Base-by-base conservation (phyloP, 1,140 invertebrate genomes). In the Wasmannia auropunctata region DNA sequence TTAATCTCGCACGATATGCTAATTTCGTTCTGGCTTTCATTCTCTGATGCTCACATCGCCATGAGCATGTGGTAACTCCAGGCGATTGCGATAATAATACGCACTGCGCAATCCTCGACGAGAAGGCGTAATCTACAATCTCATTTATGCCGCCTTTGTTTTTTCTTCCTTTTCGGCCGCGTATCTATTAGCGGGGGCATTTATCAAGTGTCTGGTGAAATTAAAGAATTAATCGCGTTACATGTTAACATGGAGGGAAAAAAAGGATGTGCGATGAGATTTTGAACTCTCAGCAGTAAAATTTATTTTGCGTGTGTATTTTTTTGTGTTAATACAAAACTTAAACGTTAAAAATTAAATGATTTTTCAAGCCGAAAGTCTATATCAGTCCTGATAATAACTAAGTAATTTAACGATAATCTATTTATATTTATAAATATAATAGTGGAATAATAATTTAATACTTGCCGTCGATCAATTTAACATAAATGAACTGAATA, bases 101-200 rank as follows among this genome's bases (percentile, higher is more conserved):
- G 25, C 31, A 25, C 28, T 65, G 60, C 40, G 75, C 28, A 79
- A 79, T 79, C 14, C 11, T 67, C 19, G 37, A 22, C n/a, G 28
- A 43, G 43, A 43, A 28, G 56, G 74, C 25, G 34, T 43, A 76
- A 76, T 76, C 72, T 60, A n/a, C 72, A 28, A 76, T 67, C 43
- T 79, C n/a, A 46, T 63, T 76, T 63, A 63, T 63, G 19, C n/a
- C 49, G 56, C 56, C 31, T 80, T 37, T 67, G 43, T 69, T 37
- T 65, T 65, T 63, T 40, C 31, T 43, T 65, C 49, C 43, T 51
- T 67, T 67, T 51, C 34, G 8, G 2, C 3, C 10, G 37, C 34
- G 3, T 37, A 31, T 31, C 28, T 31, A 74, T 43, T 76, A 58
- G 16, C 8, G 16, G 16, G 11, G 2, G 14, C 37, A 40, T 25